Conservation (phyloP, 2,113 vertebrate genomes). For the Muscicapa adusta region DNA sequence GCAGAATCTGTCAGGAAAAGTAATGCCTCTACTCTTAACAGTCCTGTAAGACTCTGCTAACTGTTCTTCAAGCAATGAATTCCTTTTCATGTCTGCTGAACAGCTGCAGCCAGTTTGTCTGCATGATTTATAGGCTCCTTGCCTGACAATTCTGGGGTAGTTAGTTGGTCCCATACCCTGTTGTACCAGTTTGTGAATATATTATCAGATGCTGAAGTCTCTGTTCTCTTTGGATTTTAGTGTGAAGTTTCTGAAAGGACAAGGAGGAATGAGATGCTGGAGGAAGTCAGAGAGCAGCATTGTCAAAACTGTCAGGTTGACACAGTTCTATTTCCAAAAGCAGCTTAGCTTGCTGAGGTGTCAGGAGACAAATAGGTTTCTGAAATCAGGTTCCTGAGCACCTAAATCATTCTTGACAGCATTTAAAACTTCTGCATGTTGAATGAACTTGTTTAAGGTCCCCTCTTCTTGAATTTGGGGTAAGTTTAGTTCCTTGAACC, state of each 20-base stretch:
- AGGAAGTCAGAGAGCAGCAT: not conserved
- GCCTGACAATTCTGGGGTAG: not conserved
- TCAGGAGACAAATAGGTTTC: not conserved
- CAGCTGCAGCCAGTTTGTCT: not conserved
- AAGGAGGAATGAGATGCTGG: not conserved
- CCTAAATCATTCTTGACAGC: not conserved
- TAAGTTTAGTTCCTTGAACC: not conserved
- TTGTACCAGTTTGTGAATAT: constrained; percentile 21
- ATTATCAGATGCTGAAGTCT: constrained; percentile 48
- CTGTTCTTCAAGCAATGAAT: constrained; percentile 23
- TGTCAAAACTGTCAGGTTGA: not conserved
- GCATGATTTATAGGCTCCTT: constrained; percentile 54
- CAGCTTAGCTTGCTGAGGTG: not conserved
- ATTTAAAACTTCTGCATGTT: not conserved
- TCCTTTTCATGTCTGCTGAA: constrained; percentile 31
- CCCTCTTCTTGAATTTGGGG: not conserved
- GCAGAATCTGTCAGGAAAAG: constrained; percentile 38
- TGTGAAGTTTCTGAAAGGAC: not conserved
- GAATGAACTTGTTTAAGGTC: not conserved
- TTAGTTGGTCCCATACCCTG: not conserved
- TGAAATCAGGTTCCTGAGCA: not conserved
- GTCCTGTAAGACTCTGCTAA: not conserved
- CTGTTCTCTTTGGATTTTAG: constrained; percentile 7
- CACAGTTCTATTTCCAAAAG: not conserved
- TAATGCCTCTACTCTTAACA: not conserved